phyloP scores from a whole-genome alignment of 2,797 vertebrate species.

The Jordanella pulchra region DNA sequence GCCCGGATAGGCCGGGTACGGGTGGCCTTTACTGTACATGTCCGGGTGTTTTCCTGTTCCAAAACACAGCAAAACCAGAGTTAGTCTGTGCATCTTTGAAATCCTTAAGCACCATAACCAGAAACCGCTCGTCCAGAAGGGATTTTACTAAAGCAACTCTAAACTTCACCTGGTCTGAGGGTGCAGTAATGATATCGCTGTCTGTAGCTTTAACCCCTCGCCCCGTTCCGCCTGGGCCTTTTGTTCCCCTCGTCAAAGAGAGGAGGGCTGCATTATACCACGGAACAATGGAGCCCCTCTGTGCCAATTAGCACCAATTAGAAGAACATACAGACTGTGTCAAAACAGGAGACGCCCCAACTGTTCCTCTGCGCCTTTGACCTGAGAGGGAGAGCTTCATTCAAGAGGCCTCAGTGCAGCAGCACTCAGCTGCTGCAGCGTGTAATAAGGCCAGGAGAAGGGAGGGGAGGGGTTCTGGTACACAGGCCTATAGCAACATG shows the following conservation, averaged over 20 bases:
- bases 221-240: constrained; percentile 58
- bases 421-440: constrained; percentile 43
- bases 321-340: constrained; percentile 77
- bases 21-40: constrained; percentile 92
- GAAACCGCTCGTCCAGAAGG: background rate
- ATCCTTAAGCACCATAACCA: background rate
- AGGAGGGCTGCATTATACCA: constrained; percentile 68
- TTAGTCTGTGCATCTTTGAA: background rate
- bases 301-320: constrained; percentile 83
- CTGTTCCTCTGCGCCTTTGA: constrained; percentile 67
- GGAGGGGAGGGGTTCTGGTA: constrained; percentile 44
- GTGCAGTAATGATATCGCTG: constrained; percentile 68
- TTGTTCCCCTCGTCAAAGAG: constrained; percentile 66
- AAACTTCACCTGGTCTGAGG: constrained; percentile 25
- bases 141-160: constrained; percentile 10
- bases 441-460: constrained; percentile 43
- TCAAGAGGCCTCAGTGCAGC: constrained; percentile 64
- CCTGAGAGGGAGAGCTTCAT: constrained; percentile 60
- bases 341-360: constrained; percentile 79
- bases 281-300: constrained; percentile 80
- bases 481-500: constrained; percentile 56
- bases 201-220: constrained; percentile 66
- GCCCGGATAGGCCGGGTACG: constrained; percentile 91
- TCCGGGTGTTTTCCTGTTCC: constrained; percentile 89
- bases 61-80: constrained; percentile 32